A percentile compares a stretch with the other conserved stretches of the same genome.
Evolutionary conservation across 2,797 vertebrate species (phyloP).

Genomic region (Eidolon dupreanum): DNA sequence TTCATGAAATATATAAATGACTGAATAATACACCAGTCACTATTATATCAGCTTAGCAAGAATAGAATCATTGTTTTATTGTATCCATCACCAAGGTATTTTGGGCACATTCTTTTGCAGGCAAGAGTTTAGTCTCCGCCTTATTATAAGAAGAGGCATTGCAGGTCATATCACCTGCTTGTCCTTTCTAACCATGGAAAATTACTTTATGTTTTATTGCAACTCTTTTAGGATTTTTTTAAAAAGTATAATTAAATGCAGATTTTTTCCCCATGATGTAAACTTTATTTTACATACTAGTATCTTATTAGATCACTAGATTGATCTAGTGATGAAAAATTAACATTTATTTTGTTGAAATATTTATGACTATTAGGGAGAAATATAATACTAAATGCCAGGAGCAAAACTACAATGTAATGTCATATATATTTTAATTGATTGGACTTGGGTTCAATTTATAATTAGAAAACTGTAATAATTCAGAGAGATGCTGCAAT

Average conservation of each 20-base stretch:
- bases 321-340: background rate
- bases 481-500: background rate
- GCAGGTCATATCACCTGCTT: conserved; percentile 25
- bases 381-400: background rate
- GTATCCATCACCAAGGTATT: conserved; percentile 38
- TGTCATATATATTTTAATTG: background rate
- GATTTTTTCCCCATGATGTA: background rate
- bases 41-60: conserved; percentile 60
- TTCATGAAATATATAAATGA: conserved; percentile 58
- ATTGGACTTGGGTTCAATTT: background rate
- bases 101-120: conserved; percentile 21
- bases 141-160: conserved; percentile 36
- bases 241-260: background rate
- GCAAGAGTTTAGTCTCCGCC: background rate
- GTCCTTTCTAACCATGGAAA: conserved; percentile 51
- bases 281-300: conserved; percentile 13
- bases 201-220: conserved; percentile 35
- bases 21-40: conserved; percentile 54
- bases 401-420: background rate
- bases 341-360: background rate
- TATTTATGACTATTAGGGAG: background rate
- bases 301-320: background rate
- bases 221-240: background rate
- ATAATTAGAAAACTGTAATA: background rate
- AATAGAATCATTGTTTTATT: conserved; percentile 63